Percentiles rank a stretch among this genome's conserved stretches.
These are phyloP conservation scores for Parapristionchus giblindavisi DNA, from an alignment of 2,888 invertebrate genomes.

Conservation along the genomic window DNA sequence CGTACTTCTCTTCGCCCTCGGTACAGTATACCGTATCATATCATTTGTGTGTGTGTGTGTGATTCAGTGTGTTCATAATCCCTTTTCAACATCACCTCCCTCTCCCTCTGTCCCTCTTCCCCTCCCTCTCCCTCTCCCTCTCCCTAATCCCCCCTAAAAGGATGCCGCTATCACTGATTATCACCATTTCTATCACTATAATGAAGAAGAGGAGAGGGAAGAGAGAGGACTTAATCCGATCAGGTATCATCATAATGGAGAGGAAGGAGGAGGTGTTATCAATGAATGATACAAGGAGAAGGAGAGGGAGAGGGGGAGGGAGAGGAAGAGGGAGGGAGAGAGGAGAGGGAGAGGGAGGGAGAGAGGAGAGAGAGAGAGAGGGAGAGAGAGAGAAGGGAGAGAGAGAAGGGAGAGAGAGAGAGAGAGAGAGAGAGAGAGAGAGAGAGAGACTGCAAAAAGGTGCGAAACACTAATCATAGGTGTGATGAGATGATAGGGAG, in stretches of 20 bases:
- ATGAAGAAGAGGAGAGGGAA: not conserved
- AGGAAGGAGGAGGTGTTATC: no score
- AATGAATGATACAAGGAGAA: no score
- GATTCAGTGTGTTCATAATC: not conserved
- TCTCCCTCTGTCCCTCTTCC: slow-evolving; percentile 13
- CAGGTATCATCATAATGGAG: no score
- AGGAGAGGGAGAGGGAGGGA: not conserved
- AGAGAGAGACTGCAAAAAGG: not conserved
- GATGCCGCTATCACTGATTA: slow-evolving; percentile 25
- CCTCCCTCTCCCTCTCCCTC: not conserved
- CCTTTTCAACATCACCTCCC: not conserved
- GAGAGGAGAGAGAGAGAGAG: not conserved
- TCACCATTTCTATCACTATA: not conserved
- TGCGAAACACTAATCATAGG: no score
- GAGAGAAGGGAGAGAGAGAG: not conserved
- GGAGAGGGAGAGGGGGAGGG: not conserved
- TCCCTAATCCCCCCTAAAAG: not conserved
- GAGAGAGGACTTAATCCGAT: slow-evolving; percentile 18
- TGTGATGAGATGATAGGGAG: no score
- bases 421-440: slow-evolving; percentile 5
- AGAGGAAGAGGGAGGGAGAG: slow-evolving; percentile 6
- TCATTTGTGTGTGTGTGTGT: slow-evolving; percentile 18
- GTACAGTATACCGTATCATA: not conserved
- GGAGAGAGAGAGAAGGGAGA: not conserved
- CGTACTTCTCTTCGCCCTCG: not conserved